A percentile compares a stretch with the other conserved stretches of the same genome.
Evolutionary conservation across 2,888 invertebrate genomes (phyloP).

Genomic region (Pandemis cinnamomeana): DNA sequence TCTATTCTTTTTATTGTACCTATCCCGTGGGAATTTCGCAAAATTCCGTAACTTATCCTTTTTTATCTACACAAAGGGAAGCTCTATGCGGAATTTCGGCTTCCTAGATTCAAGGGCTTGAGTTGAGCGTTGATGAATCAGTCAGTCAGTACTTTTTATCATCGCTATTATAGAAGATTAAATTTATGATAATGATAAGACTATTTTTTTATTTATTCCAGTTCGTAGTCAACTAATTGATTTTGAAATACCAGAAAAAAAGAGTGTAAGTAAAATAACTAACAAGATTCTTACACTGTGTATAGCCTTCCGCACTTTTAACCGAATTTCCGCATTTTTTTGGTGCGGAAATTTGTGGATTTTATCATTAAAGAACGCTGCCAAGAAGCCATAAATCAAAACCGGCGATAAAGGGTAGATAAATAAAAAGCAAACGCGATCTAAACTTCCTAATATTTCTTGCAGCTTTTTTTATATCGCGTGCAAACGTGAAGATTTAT

Average conservation of each 20-base stretch:
- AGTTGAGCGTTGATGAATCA: too few relatives aligned
- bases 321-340: neutral
- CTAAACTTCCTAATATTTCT: slow-evolving; percentile 30
- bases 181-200: too few relatives aligned
- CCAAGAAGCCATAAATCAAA: slow-evolving; percentile 30
- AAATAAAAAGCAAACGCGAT: slow-evolving; percentile 34
- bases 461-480: slow-evolving; percentile 30
- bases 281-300: neutral
- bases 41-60: too few relatives aligned
- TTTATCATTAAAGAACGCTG: slow-evolving; percentile 23
- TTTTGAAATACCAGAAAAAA: neutral
- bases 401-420: slow-evolving; percentile 29
- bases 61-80: too few relatives aligned
- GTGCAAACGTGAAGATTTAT: slow-evolving; percentile 26
- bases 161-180: too few relatives aligned
- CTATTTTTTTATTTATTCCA: too few relatives aligned
- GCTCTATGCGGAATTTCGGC: too few relatives aligned
- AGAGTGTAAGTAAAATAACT: neutral
- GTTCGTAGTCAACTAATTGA: neutral
- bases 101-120: too few relatives aligned
- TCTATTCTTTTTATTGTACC: too few relatives aligned
- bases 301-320: neutral
- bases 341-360: slow-evolving; percentile 7
- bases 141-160: too few relatives aligned
- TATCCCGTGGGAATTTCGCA: too few relatives aligned